Base-by-base conservation (phyloP, 2,888 invertebrate species). In the Carcina quercana region DNA sequence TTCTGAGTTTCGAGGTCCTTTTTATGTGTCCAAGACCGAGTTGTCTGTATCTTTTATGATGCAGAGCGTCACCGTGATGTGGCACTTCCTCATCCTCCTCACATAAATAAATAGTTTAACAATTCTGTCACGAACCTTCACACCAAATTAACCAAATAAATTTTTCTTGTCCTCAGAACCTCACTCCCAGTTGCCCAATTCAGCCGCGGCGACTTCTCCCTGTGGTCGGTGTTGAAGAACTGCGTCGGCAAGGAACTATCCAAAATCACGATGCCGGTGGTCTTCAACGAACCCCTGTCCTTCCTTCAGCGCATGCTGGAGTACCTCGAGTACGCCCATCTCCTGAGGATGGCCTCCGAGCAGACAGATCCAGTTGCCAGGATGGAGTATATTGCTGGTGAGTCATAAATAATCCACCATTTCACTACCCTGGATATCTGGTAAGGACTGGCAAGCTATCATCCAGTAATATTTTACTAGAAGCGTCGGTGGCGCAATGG, bases 251-350 rank as follows among this genome's bases (percentile, higher is more conserved):
- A 94, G 85, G 97, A 97, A 78, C 86, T 97, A 49, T 95, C 95
- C 65, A 96, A 96, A 86, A 96, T 97, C 74, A 94, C 96, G 20
- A 96, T 97, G 95, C 97, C 97, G 40, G 95, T 97, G 45, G 92
- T 94, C 47, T 96, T 97, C 85, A 98, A 97, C 82, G 97, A 98
- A 75, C 97, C 97, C 6, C 85, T 98, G 40, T 95, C 95, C 53
- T 97, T 97, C 79, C 89, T 98, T 22, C 97, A 98, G 86, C 87
- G 97, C 37, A 91, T 97, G 82, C 90, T 95, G 22, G 97, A 98
- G 79, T 96, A 96, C 62, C 89, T 97, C 89, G 97, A 97, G 71
- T 97, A 97, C 59, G 89, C 94, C 5, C 78, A 86, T 29, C 68
- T 87, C 24, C 83, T 97, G 28, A 87, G 91, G 34, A 86, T 89